Conservation (phyloP, 2,113 vertebrate genomes). For the Festucalex cinctus region DNA sequence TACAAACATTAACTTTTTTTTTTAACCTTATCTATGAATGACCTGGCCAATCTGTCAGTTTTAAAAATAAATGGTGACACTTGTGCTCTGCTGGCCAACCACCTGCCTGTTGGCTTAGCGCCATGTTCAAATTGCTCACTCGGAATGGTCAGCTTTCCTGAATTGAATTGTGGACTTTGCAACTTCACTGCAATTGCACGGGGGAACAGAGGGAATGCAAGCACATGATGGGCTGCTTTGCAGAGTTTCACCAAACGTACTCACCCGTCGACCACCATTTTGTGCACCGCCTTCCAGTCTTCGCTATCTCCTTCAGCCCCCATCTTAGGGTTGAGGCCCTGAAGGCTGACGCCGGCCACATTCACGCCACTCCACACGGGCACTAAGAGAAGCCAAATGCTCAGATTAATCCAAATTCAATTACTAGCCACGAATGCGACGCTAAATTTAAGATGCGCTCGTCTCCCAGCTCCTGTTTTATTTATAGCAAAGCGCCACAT, state of each 20-base stretch:
- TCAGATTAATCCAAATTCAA: not conserved
- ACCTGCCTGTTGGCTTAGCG: conserved; percentile 10
- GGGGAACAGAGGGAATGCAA: not conserved
- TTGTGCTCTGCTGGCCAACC: not conserved
- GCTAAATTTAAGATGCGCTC: not conserved
- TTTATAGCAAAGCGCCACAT: conserved; percentile 40
- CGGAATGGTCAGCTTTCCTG: not conserved
- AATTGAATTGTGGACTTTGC: not conserved
- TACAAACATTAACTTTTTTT: not conserved
- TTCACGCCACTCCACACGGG: conserved; percentile 97
- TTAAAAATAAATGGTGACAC: not conserved
- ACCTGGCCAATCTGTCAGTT: not conserved
- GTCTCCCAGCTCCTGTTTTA: not conserved
- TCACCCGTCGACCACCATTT: conserved; percentile 94
- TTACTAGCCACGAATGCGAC: not conserved
- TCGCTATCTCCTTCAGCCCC: conserved; percentile 85
- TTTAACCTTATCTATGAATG: not conserved
- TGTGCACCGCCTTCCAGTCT: conserved; percentile 90
- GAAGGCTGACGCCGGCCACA: conserved; percentile 88
- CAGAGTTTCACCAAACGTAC: not conserved
- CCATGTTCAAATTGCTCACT: conserved; percentile 21
- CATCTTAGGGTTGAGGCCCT: conserved; percentile 84
- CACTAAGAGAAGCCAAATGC: conserved; percentile 67
- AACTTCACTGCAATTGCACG: not conserved
- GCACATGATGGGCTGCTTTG: not conserved